Evolutionary conservation across 2,113 vertebrate genomes (phyloP), one percentile per base, ranked within the genome.

Genomic region (Mobula birostris): DNA sequence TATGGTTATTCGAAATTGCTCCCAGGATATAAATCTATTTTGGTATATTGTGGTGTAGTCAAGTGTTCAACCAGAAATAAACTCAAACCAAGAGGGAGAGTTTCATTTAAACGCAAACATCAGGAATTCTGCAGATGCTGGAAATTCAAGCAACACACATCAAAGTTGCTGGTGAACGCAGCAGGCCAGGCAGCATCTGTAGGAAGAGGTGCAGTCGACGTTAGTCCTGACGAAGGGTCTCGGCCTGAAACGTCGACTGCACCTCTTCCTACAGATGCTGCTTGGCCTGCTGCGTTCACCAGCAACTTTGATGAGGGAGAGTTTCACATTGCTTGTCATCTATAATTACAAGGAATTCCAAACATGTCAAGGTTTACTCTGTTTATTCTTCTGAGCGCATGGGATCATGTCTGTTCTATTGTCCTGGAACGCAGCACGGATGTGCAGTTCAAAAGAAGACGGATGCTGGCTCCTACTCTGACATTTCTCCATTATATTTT

Each of bases 1-100:
- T 70, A 92, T 92, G 66, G 66, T 72, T 92, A 92, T 92, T 70
- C 72, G 32, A 24, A 93, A 76, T 19, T 76, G 70, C 24, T 48
- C 70, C 72, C 48, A 9, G 72, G 70, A 93, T 74, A 56, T 7
- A 4, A 56, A 29, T 72, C 91, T 93, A 76, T 93, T 76, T 93
- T 61, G 56, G 24, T 76, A 27, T 19, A 21, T 70, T 29, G 5
- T 5, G 14, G 56, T 5, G 70, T 21, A 74, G 91, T 24, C 72
- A 27, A 93, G 68, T 27, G 11, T 40, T 74, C 19, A 24, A 19
- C 91, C 70, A 56, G 68, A 93, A 93, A 48, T 93, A 74, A 27
- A 93, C 70, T 93, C 21, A 40, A n/a, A 72, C 5, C 0, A 36
- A 76, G 68, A 48, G 36, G 48, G 70, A 24, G 56, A 79, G 83